phyloP scores from a whole-genome alignment of 2,888 invertebrate species.

The Ochlodes sylvanus region DNA sequence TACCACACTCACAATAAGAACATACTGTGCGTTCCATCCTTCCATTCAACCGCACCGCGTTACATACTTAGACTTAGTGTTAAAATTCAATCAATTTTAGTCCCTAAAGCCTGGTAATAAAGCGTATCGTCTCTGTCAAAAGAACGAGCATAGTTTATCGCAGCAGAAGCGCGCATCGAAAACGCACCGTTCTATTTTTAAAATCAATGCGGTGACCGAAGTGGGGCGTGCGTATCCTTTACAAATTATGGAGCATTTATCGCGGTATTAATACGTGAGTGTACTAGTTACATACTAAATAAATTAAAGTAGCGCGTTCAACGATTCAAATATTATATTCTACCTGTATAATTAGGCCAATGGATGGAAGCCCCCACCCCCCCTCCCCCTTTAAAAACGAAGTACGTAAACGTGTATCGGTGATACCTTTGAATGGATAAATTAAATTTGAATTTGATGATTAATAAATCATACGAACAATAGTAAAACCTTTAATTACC shows the following conservation, averaged over 20 bases:
- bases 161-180: slow-evolving; percentile 65
- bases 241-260: slow-evolving; percentile 71
- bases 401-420: too few species aligned
- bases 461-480: too few species aligned
- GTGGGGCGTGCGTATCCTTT: slow-evolving; percentile 77
- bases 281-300: background rate
- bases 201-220: slow-evolving; percentile 82
- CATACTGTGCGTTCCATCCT: slow-evolving; percentile 57
- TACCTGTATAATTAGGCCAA: too few species aligned
- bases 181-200: slow-evolving; percentile 83
- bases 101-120: slow-evolving; percentile 53
- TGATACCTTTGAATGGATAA: too few species aligned
- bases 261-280: slow-evolving; percentile 42
- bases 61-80: slow-evolving; percentile 52
- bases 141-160: slow-evolving; percentile 59
- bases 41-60: slow-evolving; percentile 65
- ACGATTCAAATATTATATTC: too few species aligned
- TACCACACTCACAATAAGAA: slow-evolving; percentile 66
- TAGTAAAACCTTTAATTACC: too few species aligned
- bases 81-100: slow-evolving; percentile 50
- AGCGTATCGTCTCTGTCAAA: slow-evolving; percentile 45
- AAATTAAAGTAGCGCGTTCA: too few species aligned
- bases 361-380: too few species aligned
- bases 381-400: too few species aligned
- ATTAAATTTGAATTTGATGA: too few species aligned